Base-by-base conservation (phyloP, 2,797 vertebrate genomes). In the Agapornis canus region DNA sequence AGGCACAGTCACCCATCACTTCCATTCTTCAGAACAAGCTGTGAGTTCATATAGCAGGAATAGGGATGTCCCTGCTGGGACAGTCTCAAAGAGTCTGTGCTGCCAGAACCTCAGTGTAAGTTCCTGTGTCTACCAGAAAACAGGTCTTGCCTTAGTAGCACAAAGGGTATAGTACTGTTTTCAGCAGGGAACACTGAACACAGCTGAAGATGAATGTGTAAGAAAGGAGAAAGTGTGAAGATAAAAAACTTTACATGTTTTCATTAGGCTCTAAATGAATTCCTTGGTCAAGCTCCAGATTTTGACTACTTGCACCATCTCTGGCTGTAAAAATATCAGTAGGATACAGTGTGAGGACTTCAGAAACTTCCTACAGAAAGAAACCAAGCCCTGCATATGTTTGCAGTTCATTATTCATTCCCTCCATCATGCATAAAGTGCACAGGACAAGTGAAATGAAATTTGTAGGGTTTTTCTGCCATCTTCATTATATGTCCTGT, bases 381-480 rank as follows among this genome's bases (percentile, higher is more conserved):
- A 23, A 35, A 35, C 35, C 5, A 1, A 3, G 0, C 3, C 10
- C 22, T 56, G 21, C 12, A 27, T 87, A 77, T 68, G 16, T 85
- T 64, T 81, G 45, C 13, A 70, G 40, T 43, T 78, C 45, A n/a
- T 86, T 32, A 29, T 57, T 89, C 9, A 68, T 2, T 61, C 42
- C 43, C 54, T 80, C 65, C 31, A 13, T 76, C 18, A 5, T 43
- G 59, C 63, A 40, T 65, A 13, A 89, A 63, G 40, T 35, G 8
- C 22, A 82, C 10, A 70, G 16, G 20, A 77, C 25, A 73, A 82
- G 35, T 39, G 4, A 75, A 89, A 84, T 65, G 5, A 8, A 79
- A 82, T 76, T 79, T 43, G 68, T 56, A 45, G 43, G 20, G 77
- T 72, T 89, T 81, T 81, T 56, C 54, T 88, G 31, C 72, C 56